These are phyloP conservation scores for Tenthredo scrophulariae DNA, from an alignment of 2,888 invertebrate genomes.

Conservation along the genomic window DNA sequence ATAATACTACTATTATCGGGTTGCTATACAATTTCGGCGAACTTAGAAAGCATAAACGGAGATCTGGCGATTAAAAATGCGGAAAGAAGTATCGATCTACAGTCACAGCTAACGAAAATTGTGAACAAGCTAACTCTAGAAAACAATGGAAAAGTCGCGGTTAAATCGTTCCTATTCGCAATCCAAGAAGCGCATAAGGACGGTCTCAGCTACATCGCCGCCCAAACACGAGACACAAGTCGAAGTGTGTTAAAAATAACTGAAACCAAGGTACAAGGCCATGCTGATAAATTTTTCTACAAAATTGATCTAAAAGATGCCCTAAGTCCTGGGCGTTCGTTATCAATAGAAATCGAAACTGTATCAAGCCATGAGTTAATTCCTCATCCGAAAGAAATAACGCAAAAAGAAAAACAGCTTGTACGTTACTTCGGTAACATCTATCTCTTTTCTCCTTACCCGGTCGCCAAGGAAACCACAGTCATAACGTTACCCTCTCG, in stretches of 20 bases:
- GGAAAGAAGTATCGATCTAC: slow-evolving; percentile 91
- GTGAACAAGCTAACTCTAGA: slow-evolving; percentile 89
- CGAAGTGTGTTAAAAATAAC: slow-evolving; percentile 71
- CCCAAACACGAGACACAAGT: slow-evolving; percentile 76
- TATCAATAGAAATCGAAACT: slow-evolving; percentile 84
- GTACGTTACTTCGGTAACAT: slow-evolving; percentile 93
- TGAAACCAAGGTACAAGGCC: slow-evolving; percentile 80
- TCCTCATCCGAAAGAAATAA: slow-evolving; percentile 93
- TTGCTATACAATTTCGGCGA: slow-evolving; percentile 7
- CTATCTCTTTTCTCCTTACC: slow-evolving; percentile 92
- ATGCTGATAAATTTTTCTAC: slow-evolving; percentile 80
- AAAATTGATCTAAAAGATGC: slow-evolving; percentile 83
- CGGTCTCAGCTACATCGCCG: slow-evolving; percentile 88
- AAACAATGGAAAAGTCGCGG: slow-evolving; percentile 88
- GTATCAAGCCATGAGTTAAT: slow-evolving; percentile 87
- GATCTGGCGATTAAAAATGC: slow-evolving; percentile 88
- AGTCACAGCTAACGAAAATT: slow-evolving; percentile 93
- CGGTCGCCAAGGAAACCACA: slow-evolving; percentile 89
- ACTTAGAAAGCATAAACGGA: slow-evolving; percentile 73
- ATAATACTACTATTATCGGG: slow-evolving; percentile 44
- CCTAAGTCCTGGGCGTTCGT: slow-evolving; percentile 81
- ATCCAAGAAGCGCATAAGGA: slow-evolving; percentile 83
- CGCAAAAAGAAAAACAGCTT: slow-evolving; percentile 96
- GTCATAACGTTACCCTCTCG: slow-evolving; percentile 88
- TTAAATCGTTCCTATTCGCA: slow-evolving; percentile 86